Evolutionary conservation across 2,888 invertebrate genomes (phyloP), one percentile per base, ranked within the genome.

Genomic region (Perizoma affinitatum): DNA sequence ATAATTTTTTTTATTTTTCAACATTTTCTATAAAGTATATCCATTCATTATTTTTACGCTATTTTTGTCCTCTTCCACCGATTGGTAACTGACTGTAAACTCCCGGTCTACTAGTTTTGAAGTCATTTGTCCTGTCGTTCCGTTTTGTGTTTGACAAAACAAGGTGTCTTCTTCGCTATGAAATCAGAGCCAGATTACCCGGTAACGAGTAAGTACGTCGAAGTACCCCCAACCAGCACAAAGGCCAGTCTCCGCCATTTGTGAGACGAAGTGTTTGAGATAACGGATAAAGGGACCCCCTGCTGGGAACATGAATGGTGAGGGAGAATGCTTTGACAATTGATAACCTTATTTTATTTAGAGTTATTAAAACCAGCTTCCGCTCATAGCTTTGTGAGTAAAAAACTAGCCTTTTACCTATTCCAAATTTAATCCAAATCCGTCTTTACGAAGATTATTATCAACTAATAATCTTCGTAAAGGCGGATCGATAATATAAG

Each of bases 171-270:
- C 47, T 10, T 48, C 43, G 11, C 43, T 42, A 48, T 50, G 49
- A 50, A 43, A 33, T 56, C 49, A 56, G 9, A 50, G 56, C 50
- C 43, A 56, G 43, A 56, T 50, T 56, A 56, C 44, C 43, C 33
- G 36, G 55, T 40, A 50, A 56, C 44, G 49, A 40, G 49, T 6
- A 5, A 36, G 48, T 40, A 40, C 22, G n/a, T 22, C 36, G 36
- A 22, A 22, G 22, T 22, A 22, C 22, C 22, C 49, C 40, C 41
- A 11, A 50, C 55, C 44, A 44, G 22, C 40, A 50, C 56, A 50
- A 56, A 56, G 50, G 56, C 43, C 9, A 48, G 11, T 11, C 43
- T 41, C 38, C 6, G 38, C 33, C 49, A 44, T 56, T 49, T 44
- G 49, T n/a, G 22, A 51, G 34, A 50, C 40, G 35, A 47, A 54